Evolutionary conservation across 2,797 vertebrate genomes (phyloP), one percentile per base, ranked within the genome.

Genomic region (Myripristis murdjan): DNA sequence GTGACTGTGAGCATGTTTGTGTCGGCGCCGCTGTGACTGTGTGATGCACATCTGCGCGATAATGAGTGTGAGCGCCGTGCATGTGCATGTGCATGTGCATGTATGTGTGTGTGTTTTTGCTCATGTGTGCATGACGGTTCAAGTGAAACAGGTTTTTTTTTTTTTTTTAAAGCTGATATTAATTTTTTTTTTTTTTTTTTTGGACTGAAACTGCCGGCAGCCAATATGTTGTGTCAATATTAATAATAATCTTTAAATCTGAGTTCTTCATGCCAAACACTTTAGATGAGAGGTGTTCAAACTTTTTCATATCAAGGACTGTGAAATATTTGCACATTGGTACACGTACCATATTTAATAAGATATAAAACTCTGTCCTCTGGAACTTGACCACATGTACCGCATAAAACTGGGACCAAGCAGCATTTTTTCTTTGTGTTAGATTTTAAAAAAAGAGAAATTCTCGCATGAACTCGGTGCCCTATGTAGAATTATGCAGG

Each of bases 151-250:
- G 6, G 4, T 61, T 59, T 62, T 63, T 54, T n/a, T n/a, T n/a
- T n/a, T n/a, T n/a, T n/a, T n/a, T n/a, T n/a, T n/a, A n/a, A n/a
- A n/a, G 4, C 41, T 26, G 7, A 49, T 28, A 22, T 3, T 24
- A 5, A 35, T 59, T 52, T n/a, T n/a, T n/a, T n/a, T 66, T 57
- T 59, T 52, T n/a, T n/a, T n/a, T n/a, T 66, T 57, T 56, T 26
- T 7, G 47, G 46, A 9, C 39, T 10, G 58, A 26, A 56, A 14
- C 23, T 60, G 22, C 8, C 3, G 37, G 11, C 43, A 14, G 6
- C 18, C 8, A 15, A 9, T 2, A n/a, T 54, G 55, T 22, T 14
- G 20, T 22, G 47, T 8, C 23, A 16, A 12, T 16, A 4, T 3
- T 10, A 3, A 8, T 8, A 22, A 2, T 0, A 2, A 31, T 28